Base-by-base conservation (phyloP, 2,113 vertebrate genomes). In the Vulpes ferrilata region DNA sequence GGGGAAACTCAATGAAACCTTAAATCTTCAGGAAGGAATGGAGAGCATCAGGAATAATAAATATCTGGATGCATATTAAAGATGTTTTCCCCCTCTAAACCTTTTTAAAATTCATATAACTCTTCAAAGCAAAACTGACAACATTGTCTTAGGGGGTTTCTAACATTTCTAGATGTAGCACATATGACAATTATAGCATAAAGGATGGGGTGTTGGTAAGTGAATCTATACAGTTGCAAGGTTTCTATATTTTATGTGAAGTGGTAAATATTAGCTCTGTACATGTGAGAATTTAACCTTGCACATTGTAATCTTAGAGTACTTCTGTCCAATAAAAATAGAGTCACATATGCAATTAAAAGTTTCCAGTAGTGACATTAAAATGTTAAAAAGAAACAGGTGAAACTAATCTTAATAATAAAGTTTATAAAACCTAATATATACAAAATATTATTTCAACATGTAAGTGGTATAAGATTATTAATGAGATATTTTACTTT, bases 381-480 rank as follows among this genome's bases (percentile, higher is more conserved):
- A 73, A 94, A 57, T 93, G n/a, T 8, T 62, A 53, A 80, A 94
- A 88, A 81, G 48, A 55, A 79, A 59, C 12, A 89, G 4, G 30
- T 90, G 20, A 86, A 95, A 82, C 62, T 76, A 81, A 92, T 81
- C 79, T 79, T 95, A 83, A 15, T 80, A 74, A 43, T 60, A 62
- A 30, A 27, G 53, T 43, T 86, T 78, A 83, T 60, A 92, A 38
- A 55, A 88, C 11, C 38, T 71, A 64, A 43, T 74, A 71, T 30
- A 32, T 20, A 4, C 7, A 92, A 84, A 90, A 78, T 71, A 48
- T 30, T 83, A 60, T 83, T 88, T 93, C 12, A 71, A 53, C 2
- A 79, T 62, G 12, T 53, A 93, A 88, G 53, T 76, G 22, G 11
- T 22, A 82, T 78, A 78, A 76, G 93, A 38, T 82, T 87, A 30